Evolutionary conservation across 2,113 vertebrate genomes (phyloP).

Genomic region (Sinocyclocheilus maitianheensis): DNA sequence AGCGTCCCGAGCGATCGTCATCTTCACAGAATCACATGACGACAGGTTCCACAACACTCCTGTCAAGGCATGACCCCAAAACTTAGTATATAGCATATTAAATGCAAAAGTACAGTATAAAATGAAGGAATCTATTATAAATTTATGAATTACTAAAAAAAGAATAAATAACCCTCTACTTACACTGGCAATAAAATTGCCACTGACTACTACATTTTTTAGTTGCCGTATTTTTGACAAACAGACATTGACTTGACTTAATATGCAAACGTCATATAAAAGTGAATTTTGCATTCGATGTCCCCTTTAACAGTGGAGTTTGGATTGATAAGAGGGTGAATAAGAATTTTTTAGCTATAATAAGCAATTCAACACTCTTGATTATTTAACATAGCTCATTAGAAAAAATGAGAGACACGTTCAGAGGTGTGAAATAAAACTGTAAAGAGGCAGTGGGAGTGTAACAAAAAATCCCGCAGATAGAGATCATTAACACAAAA

Average conservation of each 20-base stretch:
- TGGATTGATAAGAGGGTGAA: neutral
- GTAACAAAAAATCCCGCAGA: conserved; percentile 11
- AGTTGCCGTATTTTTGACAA: neutral
- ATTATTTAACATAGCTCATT: neutral
- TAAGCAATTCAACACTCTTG: neutral
- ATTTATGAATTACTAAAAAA: neutral
- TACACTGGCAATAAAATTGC: neutral
- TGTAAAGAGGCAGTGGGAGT: conserved; percentile 8
- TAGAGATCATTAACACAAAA: neutral
- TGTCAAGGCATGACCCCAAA: conserved; percentile 52
- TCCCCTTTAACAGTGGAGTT: too few relatives aligned
- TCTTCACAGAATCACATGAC: conserved; percentile 94
- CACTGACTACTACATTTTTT: neutral
- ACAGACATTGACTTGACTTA: too few relatives aligned
- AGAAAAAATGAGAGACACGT: neutral
- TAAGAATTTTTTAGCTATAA: neutral
- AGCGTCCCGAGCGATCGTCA: conserved; percentile 96
- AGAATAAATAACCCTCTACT: neutral
- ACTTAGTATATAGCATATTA: neutral
- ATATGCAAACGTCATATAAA: too few relatives aligned
- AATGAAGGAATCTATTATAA: neutral
- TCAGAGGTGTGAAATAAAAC: conserved; percentile 9
- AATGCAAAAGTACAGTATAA: neutral
- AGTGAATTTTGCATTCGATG: too few relatives aligned
- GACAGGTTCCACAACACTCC: conserved; percentile 98